phyloP scores from a whole-genome alignment of 1,140 invertebrate genomes.

The Phthorimaea operculella region DNA sequence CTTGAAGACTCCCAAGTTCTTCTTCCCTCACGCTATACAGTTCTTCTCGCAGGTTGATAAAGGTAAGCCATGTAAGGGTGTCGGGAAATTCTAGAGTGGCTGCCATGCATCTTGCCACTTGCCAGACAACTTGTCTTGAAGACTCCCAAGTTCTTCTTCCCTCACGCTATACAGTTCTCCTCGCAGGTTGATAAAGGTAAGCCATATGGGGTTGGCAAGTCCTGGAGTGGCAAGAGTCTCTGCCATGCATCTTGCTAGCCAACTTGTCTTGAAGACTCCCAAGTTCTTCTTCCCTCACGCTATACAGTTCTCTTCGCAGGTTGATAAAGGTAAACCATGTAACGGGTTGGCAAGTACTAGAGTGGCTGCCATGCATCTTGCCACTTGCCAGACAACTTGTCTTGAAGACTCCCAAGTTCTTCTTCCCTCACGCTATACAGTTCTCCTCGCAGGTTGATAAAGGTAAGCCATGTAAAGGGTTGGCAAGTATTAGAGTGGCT shows the following conservation, averaged over 20 bases:
- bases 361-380: no score
- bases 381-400: no score
- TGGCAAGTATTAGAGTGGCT: no score
- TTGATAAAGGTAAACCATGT: constrained; percentile 55
- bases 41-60: constrained; percentile 29
- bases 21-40: constrained; percentile 28
- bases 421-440: constrained; percentile 70
- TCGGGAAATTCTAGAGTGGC: no score
- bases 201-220: constrained; percentile 2
- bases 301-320: constrained; percentile 60
- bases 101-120: no score
- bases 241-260: no score
- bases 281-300: constrained; percentile 73
- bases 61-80: no score
- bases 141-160: constrained; percentile 73
- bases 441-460: constrained; percentile 64
- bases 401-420: constrained; percentile 72
- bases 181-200: constrained; percentile 63
- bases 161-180: constrained; percentile 65
- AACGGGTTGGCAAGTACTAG: no score
- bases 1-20: no score
- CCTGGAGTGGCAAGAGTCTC: neutral
- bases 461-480: constrained; percentile 32
- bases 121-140: no score
- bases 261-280: constrained; percentile 71